Evolutionary conservation across 2,888 invertebrate species (phyloP).

Genomic region (Odontocerum albicorne): DNA sequence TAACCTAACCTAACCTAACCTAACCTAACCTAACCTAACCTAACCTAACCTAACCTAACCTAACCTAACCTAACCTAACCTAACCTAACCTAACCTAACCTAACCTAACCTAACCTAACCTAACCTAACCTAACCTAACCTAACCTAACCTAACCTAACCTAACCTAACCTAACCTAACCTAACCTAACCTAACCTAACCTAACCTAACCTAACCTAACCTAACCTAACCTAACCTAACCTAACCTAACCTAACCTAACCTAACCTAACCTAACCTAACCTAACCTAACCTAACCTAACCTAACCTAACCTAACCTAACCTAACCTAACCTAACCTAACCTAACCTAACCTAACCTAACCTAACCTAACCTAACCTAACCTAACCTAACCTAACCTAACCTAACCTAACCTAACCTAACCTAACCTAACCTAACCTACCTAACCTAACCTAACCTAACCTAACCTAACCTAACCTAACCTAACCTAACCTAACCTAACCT

Average conservation of each 20-base stretch:
- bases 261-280: slow-evolving; percentile 26
- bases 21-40: slow-evolving; percentile 6
- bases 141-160: slow-evolving; percentile 7
- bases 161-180: slow-evolving; percentile 2
- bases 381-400: slow-evolving; percentile 39
- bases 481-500: no score
- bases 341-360: slow-evolving; percentile 39
- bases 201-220: slow-evolving; percentile 15
- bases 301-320: slow-evolving; percentile 26
- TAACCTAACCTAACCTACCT: no score
- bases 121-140: background rate
- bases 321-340: slow-evolving; percentile 27
- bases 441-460: slow-evolving; percentile 24
- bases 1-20: slow-evolving; percentile 4
- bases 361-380: slow-evolving; percentile 39
- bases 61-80: slow-evolving; percentile 8
- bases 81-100: background rate
- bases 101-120: slow-evolving; percentile 13
- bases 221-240: slow-evolving; percentile 13
- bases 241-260: slow-evolving; percentile 14
- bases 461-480: slow-evolving; percentile 25
- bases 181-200: slow-evolving; percentile 11
- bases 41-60: slow-evolving; percentile 8
- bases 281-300: no score
- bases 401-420: slow-evolving; percentile 34